These are phyloP conservation scores for Leptocoma aspasia DNA, from an alignment of 2,113 vertebrate genomes.

Conservation along the genomic window DNA sequence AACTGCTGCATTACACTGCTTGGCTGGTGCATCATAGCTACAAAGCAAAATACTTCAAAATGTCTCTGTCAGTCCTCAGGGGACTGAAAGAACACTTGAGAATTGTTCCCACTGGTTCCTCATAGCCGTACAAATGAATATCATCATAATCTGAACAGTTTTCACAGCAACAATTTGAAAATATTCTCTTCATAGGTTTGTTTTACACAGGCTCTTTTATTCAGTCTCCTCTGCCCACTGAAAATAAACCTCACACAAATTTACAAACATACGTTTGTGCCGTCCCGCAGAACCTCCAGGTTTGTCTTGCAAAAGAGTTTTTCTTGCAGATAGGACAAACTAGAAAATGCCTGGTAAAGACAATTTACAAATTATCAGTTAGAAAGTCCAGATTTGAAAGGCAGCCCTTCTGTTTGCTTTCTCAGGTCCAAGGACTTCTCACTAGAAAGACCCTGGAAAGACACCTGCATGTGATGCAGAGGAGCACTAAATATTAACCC, in stretches of 20 bases:
- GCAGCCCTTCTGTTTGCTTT: neutral
- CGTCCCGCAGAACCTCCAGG: neutral
- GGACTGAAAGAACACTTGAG: neutral
- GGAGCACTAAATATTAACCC: neutral
- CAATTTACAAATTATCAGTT: neutral
- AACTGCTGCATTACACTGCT: neutral
- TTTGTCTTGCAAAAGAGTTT: neutral
- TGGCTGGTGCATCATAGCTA: neutral
- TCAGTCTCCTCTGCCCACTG: neutral
- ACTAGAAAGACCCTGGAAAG: neutral
- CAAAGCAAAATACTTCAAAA: neutral
- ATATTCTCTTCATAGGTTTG: neutral
- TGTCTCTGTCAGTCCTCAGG: neutral
- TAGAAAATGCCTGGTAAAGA: neutral
- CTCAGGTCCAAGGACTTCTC: neutral
- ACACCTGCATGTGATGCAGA: neutral
- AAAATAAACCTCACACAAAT: neutral
- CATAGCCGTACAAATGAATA: fast-evolving
- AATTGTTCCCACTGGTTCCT: neutral
- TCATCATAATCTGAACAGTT: neutral
- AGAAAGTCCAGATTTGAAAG: neutral
- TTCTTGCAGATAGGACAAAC: neutral
- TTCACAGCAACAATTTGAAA: neutral
- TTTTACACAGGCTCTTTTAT: neutral
- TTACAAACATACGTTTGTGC: neutral